Evolutionary conservation across 1,140 invertebrate genomes (phyloP), one percentile per base, ranked within the genome.

Genomic region (Centruroides sculpturatus): DNA sequence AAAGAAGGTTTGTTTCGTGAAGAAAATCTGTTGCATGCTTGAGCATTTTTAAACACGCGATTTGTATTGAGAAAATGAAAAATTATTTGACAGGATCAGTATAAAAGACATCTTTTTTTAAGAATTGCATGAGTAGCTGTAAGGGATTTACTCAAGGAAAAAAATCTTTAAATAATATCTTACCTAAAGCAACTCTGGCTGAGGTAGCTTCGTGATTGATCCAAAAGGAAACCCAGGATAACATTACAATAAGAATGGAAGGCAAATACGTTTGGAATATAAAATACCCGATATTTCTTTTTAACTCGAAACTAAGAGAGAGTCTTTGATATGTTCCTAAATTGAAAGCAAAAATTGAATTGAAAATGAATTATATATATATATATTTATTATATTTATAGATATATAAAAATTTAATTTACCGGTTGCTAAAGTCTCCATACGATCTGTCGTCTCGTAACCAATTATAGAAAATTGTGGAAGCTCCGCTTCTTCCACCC

Each of bases 401-500:
- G 34, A 23, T 2, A 23, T 23, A 23, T 23, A 23, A 23, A 23
- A 23, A 23, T 23, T n/a, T 57, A 51, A 7, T 63, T 85, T 80
- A 66, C 94, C 94, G 58, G 95, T 98, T 53, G 93, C 76, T 36
- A 83, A 71, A 55, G 70, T 68, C 66, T 81, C 92, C 70, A 89
- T 90, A 60, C 89, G 82, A 72, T 93, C 89, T 67, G 92, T 93
- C 8, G 92, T 96, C 72, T 92, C 87, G 72, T 92, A 92, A 55
- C 90, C 87, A 57, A 91, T 83, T 67, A 98, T 93, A 49, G 89
- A 89, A 72, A 98, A 98, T 76, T 98, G 94, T 6, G 93, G 92
- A 54, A 98, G 75, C 72, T 96, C 87, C 3, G 92, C 89, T 67
- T 94, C 85, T 70, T 95, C 88, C 3, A 98, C 89, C 2, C 92